phyloP scores from a whole-genome alignment of 2,113 vertebrate species.

The Arenaria interpres region DNA sequence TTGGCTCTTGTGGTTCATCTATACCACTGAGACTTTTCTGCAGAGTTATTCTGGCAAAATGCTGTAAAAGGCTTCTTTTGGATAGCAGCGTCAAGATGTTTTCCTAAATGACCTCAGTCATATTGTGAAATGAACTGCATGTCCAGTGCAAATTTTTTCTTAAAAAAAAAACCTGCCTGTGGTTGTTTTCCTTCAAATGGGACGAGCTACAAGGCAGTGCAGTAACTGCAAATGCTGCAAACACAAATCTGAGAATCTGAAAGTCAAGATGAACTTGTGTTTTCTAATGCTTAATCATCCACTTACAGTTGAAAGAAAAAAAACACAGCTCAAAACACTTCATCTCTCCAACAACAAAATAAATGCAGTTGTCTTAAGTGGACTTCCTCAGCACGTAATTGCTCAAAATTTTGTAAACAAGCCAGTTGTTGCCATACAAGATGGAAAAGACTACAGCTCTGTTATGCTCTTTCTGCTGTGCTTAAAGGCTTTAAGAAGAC shows the following conservation, averaged over 20 bases:
- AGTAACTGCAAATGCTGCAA: background rate
- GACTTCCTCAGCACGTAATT: background rate
- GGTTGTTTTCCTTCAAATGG: background rate
- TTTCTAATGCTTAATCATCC: background rate
- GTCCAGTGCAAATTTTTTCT: background rate
- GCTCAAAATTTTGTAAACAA: slow-evolving; percentile 31
- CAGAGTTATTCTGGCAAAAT: background rate
- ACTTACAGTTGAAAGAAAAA: background rate
- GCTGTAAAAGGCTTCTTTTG: background rate
- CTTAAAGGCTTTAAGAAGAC: background rate
- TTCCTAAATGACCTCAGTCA: background rate
- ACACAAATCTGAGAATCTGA: background rate
- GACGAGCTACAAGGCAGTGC: background rate
- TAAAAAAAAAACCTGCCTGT: background rate
- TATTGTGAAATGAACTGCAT: background rate
- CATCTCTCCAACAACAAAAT: background rate
- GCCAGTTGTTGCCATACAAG: background rate
- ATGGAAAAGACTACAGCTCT: background rate
- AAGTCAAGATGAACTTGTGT: background rate
- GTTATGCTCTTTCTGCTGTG: background rate
- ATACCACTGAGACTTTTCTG: background rate
- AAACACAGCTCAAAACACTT: background rate
- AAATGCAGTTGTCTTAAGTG: background rate
- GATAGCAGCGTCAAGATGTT: background rate
- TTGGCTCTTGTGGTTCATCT: background rate